These are phyloP conservation scores for Penaeus chinensis DNA, from an alignment of 1,140 invertebrate species.

Conservation along the genomic window DNA sequence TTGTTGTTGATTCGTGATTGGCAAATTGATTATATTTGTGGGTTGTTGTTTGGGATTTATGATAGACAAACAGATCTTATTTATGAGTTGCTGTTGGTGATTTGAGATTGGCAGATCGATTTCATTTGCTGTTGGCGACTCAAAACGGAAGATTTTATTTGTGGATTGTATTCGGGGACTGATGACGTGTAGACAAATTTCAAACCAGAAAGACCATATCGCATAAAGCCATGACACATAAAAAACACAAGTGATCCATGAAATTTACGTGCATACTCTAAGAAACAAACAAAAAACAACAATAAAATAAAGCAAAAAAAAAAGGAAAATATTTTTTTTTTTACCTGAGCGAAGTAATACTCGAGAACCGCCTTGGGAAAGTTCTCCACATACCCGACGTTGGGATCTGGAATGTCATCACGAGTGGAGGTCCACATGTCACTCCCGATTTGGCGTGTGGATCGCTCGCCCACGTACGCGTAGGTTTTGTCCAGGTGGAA, in stretches of 20 bases:
- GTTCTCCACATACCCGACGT: not conserved
- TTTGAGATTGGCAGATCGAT: too few relatives aligned
- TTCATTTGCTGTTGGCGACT: too few relatives aligned
- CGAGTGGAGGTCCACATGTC: slow-evolving; percentile 28
- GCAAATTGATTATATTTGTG: too few relatives aligned
- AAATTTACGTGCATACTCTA: not conserved
- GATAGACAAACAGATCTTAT: too few relatives aligned
- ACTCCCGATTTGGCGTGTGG: not conserved
- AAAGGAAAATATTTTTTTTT: not conserved
- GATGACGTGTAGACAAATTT: too few relatives aligned
- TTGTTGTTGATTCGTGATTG: too few relatives aligned
- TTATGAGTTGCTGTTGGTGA: too few relatives aligned
- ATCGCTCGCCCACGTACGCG: slow-evolving; percentile 26
- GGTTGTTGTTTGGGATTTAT: too few relatives aligned
- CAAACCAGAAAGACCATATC: too few relatives aligned
- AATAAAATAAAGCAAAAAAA: not conserved
- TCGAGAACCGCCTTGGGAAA: slow-evolving; percentile 34
- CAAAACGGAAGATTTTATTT: too few relatives aligned
- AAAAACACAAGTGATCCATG: not conserved
- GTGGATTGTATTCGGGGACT: too few relatives aligned
- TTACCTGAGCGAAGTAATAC: slow-evolving; percentile 40
- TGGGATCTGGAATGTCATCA: slow-evolving; percentile 30
- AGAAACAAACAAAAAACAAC: not conserved
- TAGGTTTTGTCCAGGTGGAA: slow-evolving; percentile 42
- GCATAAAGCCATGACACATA: too few relatives aligned